Conservation (phyloP, 2,888 invertebrate genomes). For the Germaria angustata region DNA sequence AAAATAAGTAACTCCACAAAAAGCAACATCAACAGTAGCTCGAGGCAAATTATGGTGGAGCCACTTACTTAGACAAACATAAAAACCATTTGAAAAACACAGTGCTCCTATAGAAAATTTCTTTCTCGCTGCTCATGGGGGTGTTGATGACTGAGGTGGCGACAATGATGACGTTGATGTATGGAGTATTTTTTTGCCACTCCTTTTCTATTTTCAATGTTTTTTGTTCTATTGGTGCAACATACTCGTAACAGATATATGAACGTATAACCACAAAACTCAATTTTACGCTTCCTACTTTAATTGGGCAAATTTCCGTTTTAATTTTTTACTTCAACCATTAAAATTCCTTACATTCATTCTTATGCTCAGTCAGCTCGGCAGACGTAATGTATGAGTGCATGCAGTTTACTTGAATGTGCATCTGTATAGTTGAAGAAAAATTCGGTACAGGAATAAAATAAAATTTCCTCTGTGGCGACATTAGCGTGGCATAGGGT, state of each 20-base stretch:
- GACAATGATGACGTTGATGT: conserved; percentile 29
- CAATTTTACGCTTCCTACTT: conserved; percentile 62
- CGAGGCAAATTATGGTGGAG: neutral
- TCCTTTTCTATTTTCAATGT: neutral
- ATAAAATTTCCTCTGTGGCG: too few relatives aligned
- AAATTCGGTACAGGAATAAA: neutral
- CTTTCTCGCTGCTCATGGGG: neutral
- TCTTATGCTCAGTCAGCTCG: neutral
- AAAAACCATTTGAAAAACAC: conserved; percentile 21
- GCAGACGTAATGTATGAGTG: too few relatives aligned
- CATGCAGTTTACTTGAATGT: too few relatives aligned
- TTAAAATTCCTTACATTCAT: conserved; percentile 62
- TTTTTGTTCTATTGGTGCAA: conserved; percentile 49
- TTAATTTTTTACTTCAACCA: conserved; percentile 50
- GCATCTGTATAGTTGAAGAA: neutral
- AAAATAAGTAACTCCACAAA: conserved; percentile 19
- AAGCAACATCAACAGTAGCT: conserved; percentile 30
- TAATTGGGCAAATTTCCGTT: conserved; percentile 64
- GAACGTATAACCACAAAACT: conserved; percentile 52
- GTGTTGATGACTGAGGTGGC: neutral
- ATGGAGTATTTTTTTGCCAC: conserved; percentile 33
- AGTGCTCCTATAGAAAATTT: neutral
- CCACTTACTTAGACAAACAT: conserved; percentile 5
- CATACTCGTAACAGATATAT: neutral
- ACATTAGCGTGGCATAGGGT: too few relatives aligned